phyloP scores from a whole-genome alignment of 2,797 vertebrate species.

The Rhinogobio ventralis region DNA sequence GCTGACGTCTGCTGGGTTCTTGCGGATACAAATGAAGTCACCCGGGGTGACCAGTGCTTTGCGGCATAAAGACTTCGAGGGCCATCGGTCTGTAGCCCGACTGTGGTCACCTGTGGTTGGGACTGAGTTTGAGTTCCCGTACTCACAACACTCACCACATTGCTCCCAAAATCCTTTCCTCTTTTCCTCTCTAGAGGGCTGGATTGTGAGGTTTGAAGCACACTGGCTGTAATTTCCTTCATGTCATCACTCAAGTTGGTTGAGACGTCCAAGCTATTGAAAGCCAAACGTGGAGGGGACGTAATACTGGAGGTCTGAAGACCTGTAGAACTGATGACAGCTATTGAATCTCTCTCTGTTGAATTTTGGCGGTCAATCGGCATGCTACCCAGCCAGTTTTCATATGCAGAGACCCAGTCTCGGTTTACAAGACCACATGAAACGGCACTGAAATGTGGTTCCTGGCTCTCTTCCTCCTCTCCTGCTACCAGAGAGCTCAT shows the following conservation, averaged over 20 bases:
- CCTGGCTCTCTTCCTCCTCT: slow-evolving; percentile 70
- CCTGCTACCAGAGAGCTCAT: slow-evolving; percentile 66
- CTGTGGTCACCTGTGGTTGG: slow-evolving; percentile 74
- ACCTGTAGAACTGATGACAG: slow-evolving; percentile 59
- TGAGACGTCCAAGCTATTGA: slow-evolving; percentile 85
- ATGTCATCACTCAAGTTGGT: slow-evolving; percentile 96
- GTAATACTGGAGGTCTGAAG: slow-evolving; percentile 64
- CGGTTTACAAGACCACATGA: slow-evolving; percentile 78
- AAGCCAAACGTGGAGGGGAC: slow-evolving; percentile 77
- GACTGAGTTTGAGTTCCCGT: slow-evolving; percentile 74
- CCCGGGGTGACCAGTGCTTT: slow-evolving; percentile 86
- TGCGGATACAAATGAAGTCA: slow-evolving; percentile 84
- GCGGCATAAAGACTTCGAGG: slow-evolving; percentile 47
- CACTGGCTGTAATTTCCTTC: slow-evolving; percentile 94
- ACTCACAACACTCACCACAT: slow-evolving; percentile 78
- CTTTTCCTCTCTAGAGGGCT: slow-evolving; percentile 81
- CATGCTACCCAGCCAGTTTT: slow-evolving; percentile 49
- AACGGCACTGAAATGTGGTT: slow-evolving; percentile 78
- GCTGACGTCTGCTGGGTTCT: slow-evolving; percentile 84
- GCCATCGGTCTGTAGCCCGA: slow-evolving; percentile 78
- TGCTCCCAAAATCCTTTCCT: slow-evolving; percentile 75
- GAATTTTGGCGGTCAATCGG: slow-evolving; percentile 41
- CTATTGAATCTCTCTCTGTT: slow-evolving; percentile 23
- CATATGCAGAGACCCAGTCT: slow-evolving; percentile 52
- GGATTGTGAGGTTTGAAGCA: slow-evolving; percentile 82